These are phyloP conservation scores for Trichacis sp. DNA, from an alignment of 2,888 invertebrate genomes.

Conservation along the genomic window DNA sequence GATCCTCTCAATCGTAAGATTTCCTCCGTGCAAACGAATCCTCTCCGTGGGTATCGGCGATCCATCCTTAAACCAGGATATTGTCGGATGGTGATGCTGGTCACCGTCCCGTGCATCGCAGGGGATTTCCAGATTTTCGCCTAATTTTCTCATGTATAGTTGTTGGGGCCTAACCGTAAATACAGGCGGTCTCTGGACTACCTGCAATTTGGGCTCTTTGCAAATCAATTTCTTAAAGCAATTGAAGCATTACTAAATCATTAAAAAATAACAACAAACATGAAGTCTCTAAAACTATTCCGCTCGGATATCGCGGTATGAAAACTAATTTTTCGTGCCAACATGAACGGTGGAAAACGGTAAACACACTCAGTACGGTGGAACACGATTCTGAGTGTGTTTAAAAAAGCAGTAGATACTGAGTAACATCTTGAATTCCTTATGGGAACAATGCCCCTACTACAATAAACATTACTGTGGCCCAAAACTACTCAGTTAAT, in stretches of 20 bases:
- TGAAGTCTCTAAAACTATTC: no score
- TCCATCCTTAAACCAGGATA: constrained; percentile 82
- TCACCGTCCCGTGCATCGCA: constrained; percentile 83
- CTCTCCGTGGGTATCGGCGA: constrained; percentile 77
- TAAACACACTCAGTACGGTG: no score
- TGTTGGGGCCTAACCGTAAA: constrained; percentile 85
- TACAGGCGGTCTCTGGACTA: constrained; percentile 87
- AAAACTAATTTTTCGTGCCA: no score
- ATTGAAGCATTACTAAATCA: constrained; percentile 75
- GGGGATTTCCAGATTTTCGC: constrained; percentile 83
- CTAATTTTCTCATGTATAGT: constrained; percentile 85
- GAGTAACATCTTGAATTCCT: no score
- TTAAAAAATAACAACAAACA: no score
- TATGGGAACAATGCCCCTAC: no score
- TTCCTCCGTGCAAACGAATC: constrained; percentile 77
- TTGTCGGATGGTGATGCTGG: constrained; percentile 75
- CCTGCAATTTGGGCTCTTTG: constrained; percentile 55
- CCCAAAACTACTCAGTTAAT: no score
- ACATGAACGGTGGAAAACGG: no score
- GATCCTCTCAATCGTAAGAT: constrained; percentile 85
- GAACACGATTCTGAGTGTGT: no score
- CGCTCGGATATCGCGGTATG: no score
- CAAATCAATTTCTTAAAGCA: background rate
- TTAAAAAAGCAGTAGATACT: no score
- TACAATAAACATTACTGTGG: no score